Percentiles rank a stretch among this genome's conserved stretches.
These are phyloP conservation scores for Bergia puertoricense DNA, from an alignment of 92 coral and sea anemone species.

Conservation along the genomic window DNA sequence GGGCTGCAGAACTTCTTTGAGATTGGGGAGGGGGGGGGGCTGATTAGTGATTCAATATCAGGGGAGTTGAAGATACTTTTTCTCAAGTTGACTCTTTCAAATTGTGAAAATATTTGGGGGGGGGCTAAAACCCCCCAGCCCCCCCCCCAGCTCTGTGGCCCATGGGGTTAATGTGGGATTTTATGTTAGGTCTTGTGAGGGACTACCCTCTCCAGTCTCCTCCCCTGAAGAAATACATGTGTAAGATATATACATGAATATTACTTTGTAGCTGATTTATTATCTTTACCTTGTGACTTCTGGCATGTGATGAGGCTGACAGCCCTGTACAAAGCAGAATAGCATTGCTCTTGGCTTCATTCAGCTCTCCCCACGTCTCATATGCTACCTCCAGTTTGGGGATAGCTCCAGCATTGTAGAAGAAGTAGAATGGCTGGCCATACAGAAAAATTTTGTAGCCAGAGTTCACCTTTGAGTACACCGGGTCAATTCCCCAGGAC, in stretches of 20 bases:
- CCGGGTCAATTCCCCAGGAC: constrained; percentile 83
- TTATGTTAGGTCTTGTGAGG: no score
- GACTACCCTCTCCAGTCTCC: not conserved
- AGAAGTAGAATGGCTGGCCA: constrained; percentile 78
- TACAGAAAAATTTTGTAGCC: constrained; percentile 77
- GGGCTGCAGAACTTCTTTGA: no score
- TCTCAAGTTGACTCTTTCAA: no score
- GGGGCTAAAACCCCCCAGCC: no score
- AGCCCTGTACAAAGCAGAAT: constrained; percentile 87
- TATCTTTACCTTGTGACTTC: constrained; percentile 78
- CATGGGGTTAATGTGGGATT: no score
- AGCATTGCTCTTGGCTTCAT: constrained; percentile 77
- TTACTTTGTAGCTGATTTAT: not conserved
- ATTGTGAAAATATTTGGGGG: no score
- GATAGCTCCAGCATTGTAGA: constrained; percentile 81
- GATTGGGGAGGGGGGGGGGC: no score
- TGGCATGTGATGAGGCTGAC: constrained; percentile 95
- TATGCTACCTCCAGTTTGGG: constrained; percentile 83
- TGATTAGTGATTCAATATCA: no score
- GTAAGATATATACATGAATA: no score
- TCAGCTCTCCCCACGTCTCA: constrained; percentile 96
- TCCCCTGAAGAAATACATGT: not conserved
- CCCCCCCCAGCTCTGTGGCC: no score
- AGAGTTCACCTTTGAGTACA: constrained; percentile 83
- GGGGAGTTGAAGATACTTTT: no score